Evolutionary conservation across 2,113 vertebrate genomes (phyloP), one percentile per base, ranked within the genome.

Genomic region (Sapajus apella): DNA sequence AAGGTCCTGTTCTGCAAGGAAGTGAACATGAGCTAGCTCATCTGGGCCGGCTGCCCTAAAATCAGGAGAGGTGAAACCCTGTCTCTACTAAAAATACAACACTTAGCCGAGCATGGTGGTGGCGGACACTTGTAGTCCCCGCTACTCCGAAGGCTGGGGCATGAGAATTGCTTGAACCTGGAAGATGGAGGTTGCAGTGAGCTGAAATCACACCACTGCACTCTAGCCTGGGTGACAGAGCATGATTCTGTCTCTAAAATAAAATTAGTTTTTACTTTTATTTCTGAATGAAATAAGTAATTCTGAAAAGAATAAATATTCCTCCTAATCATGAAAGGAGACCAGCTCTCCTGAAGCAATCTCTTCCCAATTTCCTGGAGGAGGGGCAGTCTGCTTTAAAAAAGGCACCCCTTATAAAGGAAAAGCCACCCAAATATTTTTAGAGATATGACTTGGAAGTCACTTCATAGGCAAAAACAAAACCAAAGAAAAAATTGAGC

Each of bases 341-440:
- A 95, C 64, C 45, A 81, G 55, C 55, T 58, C 8, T 66, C 35
- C 61, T 52, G 25, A 55, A 73, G 66, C n/a, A 66, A 52, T 64
- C 37, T 75, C 90, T 66, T 86, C 82, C 82, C 66, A 86, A 45
- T 84, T 90, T 85, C 61, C 72, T 82, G 47, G 47, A 73, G 79
- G 47, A 89, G 18, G 47, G 32, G 17, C 66, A 85, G 30, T 84
- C 43, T 45, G 70, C 76, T 94, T 94, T 75, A 79, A 37, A 79
- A 91, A 81, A 75, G 40, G 6, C 3, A 87, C 58, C 52, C 20
- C 27, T 85, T 87, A 45, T 35, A 37, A 18, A 80, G 75, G 27
- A 95, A 83, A 96, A 91, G 17, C 43, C 52, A 84, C 70, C 21
- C 87, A 87, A 55, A 85, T 86, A 83, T 50, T 90, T 96, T 97